Percentiles rank a stretch among this genome's conserved stretches.
Evolutionary conservation across 2,797 vertebrate species (phyloP).

Genomic region (Pipistrellus nathusii): DNA sequence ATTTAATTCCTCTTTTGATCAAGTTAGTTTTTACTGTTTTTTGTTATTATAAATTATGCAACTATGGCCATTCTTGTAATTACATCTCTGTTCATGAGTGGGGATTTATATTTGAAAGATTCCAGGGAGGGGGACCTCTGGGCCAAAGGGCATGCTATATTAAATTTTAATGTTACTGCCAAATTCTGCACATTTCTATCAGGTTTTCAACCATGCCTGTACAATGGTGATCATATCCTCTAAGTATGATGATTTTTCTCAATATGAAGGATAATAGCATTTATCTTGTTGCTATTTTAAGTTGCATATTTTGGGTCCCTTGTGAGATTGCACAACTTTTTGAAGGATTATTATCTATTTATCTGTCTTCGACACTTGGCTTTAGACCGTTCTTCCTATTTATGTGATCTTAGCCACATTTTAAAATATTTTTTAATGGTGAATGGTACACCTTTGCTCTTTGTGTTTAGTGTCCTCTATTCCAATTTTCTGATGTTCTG

Average conservation of each 20-base stretch:
- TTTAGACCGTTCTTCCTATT: not conserved
- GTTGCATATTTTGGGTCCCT: not conserved
- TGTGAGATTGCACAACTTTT: not conserved
- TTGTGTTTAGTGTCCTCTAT: accelerated
- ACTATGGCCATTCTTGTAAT: accelerated
- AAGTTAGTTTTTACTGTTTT: accelerated
- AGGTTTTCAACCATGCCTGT: accelerated
- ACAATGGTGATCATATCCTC: accelerated
- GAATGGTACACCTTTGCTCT: accelerated
- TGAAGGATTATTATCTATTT: not conserved
- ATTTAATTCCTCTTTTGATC: not conserved
- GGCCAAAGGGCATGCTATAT: accelerated
- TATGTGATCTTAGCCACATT: accelerated
- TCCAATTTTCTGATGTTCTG: not conserved
- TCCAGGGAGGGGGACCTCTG: accelerated
- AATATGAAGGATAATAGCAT: accelerated
- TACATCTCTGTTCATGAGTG: accelerated
- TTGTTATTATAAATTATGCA: not conserved
- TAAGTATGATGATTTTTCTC: accelerated
- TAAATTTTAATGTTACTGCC: accelerated
- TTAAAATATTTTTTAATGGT: accelerated
- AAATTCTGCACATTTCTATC: accelerated
- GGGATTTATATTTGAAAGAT: accelerated
- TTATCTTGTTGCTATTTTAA: accelerated
- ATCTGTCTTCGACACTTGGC: not conserved